These are phyloP conservation scores for Euproctis similis DNA, from an alignment of 2,888 invertebrate species.

Conservation along the genomic window DNA sequence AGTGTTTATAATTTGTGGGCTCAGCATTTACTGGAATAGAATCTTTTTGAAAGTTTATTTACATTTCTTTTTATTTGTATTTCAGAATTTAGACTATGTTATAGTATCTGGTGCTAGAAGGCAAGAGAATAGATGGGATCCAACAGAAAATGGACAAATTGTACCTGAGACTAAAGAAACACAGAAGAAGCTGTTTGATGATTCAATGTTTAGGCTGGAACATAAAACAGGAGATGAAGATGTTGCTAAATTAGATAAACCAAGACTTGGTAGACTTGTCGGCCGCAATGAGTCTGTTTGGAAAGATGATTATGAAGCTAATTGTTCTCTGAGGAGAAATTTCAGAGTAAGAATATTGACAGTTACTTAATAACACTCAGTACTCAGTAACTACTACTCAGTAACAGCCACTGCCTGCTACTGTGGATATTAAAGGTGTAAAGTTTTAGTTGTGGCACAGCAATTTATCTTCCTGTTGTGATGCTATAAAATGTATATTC, in stretches of 20 bases:
- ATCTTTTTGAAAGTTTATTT: no score
- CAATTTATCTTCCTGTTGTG: no score
- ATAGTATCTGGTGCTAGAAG: conserved; percentile 95
- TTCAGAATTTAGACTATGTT: conserved; percentile 96
- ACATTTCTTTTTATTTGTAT: conserved; percentile 20
- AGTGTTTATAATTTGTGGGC: no score
- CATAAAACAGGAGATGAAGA: conserved; percentile 89
- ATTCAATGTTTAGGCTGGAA: conserved; percentile 98
- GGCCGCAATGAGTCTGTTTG: conserved; percentile 87
- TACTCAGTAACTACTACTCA: no score
- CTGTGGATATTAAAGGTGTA: no score
- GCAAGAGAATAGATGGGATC: conserved; percentile 99
- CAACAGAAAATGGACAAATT: conserved; percentile 94
- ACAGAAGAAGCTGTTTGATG: conserved; percentile 91
- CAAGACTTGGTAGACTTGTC: conserved; percentile 83
- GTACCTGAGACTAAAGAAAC: conserved; percentile 94
- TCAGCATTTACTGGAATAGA: no score
- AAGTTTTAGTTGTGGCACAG: no score
- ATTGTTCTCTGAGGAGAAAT: conserved; percentile 86
- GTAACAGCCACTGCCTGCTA: no score
- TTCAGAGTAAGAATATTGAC: conserved; percentile 94
- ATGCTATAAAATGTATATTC: no score
- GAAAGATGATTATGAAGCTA: conserved; percentile 95
- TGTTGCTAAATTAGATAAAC: conserved; percentile 81
- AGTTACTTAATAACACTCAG: no score